These are phyloP conservation scores for Corythornis leucogaster DNA, from an alignment of 2,797 vertebrate species.

Conservation along the genomic window DNA sequence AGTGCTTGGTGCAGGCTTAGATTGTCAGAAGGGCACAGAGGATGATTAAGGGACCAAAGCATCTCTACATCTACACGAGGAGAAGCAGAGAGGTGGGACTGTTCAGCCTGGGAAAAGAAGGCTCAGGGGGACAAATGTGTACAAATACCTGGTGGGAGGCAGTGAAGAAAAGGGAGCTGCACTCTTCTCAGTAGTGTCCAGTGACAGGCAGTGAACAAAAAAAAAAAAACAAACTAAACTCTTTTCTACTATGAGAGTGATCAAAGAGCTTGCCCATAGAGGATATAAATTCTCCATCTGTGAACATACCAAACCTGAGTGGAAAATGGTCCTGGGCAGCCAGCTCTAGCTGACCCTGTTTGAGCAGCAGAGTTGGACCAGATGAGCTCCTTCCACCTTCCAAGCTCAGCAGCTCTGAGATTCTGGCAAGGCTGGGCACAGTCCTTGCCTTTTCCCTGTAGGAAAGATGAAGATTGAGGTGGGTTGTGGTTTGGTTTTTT, in stretches of 20 bases:
- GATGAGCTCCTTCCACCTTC: background rate
- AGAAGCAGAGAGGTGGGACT: background rate
- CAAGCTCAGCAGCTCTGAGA: background rate
- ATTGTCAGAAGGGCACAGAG: background rate
- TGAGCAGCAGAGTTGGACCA: background rate
- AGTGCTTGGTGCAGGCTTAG: background rate
- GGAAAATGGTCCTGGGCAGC: background rate
- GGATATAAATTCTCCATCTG: background rate
- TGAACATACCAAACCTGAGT: background rate
- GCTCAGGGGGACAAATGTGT: too few species aligned
- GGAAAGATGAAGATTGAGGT: background rate
- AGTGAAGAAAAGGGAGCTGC: background rate
- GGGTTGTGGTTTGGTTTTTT: background rate
- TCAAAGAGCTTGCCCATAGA: background rate
- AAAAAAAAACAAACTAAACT: too few species aligned
- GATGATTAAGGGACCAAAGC: background rate
- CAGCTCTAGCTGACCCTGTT: background rate
- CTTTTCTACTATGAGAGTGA: background rate
- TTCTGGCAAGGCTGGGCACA: background rate
- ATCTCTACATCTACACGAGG: background rate
- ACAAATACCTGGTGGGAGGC: background rate
- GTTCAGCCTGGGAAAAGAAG: background rate
- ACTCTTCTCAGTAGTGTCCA: background rate
- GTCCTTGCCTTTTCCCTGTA: background rate
- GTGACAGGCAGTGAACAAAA: background rate